Percentiles rank a stretch among this genome's conserved stretches.
phyloP scores from a whole-genome alignment of 1,140 invertebrate genomes.

The Drosophila willistoni region DNA sequence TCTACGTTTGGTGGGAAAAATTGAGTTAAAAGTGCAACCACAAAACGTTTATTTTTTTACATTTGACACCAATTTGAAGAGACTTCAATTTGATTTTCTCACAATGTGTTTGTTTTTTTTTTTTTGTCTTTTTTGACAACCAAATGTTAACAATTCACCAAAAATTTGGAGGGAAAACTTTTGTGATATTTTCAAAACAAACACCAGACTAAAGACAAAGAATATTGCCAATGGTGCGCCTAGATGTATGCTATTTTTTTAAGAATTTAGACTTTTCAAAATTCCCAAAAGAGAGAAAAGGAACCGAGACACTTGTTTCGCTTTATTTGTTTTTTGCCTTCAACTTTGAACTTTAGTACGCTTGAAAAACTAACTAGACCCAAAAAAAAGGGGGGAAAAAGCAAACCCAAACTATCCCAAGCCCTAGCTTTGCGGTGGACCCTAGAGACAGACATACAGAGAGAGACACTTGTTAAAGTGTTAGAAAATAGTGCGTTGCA shows the following conservation, averaged over 20 bases:
- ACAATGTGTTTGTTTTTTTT: neutral
- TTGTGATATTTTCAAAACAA: neutral
- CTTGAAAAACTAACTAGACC: conserved; percentile 53
- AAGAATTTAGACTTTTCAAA: neutral
- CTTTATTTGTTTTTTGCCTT: conserved; percentile 63
- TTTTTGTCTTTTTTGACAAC: conserved; percentile 26
- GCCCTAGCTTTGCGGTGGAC: neutral
- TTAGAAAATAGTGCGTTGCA: conserved; percentile 81
- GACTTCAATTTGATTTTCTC: conserved; percentile 14
- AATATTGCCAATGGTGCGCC: neutral
- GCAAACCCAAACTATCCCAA: conserved; percentile 22
- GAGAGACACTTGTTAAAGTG: conserved; percentile 77
- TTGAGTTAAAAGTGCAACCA: conserved; percentile 24
- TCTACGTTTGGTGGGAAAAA: conserved; percentile 25
- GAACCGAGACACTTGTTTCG: neutral
- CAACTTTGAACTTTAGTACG: conserved; percentile 76
- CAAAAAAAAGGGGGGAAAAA: conserved; percentile 7
- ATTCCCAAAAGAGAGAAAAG: neutral
- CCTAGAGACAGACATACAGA: conserved; percentile 10
- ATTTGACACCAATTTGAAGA: conserved; percentile 14
- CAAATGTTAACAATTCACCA: conserved; percentile 27
- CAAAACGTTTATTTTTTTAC: conserved; percentile 13
- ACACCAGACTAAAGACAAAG: too few relatives aligned
- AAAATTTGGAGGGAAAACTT: neutral
- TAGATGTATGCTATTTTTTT: neutral